phyloP scores from a whole-genome alignment of 2,797 vertebrate genomes.

The Apodemus agrarius region DNA sequence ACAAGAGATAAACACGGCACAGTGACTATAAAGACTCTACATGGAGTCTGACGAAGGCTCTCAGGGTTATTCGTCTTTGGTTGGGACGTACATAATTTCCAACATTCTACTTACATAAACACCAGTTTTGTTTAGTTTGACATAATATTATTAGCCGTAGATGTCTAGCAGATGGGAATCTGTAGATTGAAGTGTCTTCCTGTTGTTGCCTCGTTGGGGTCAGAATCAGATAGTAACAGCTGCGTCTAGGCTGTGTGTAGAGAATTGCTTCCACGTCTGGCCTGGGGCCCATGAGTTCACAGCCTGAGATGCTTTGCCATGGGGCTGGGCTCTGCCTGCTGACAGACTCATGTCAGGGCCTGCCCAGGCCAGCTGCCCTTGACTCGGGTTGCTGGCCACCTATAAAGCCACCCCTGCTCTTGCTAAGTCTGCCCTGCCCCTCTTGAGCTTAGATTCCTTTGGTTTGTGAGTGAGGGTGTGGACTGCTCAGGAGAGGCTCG shows the following conservation, averaged over 20 bases:
- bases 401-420: conserved; percentile 10
- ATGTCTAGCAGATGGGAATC: conserved; percentile 15
- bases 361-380: conserved; percentile 69
- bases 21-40: background rate
- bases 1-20: background rate
- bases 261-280: conserved; percentile 37
- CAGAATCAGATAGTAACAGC: conserved; percentile 40
- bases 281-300: background rate
- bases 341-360: conserved; percentile 62
- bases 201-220: background rate
- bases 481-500: background rate
- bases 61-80: background rate
- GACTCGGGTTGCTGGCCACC: conserved; percentile 26
- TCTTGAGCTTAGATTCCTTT: background rate
- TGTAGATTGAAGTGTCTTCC: background rate
- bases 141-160: background rate
- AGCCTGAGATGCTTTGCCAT: background rate
- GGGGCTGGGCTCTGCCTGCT: background rate
- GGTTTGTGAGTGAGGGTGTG: background rate
- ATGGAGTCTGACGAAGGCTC: background rate
- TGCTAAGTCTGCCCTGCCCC: background rate
- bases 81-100: background rate
- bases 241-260: conserved; percentile 25
- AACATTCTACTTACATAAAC: conserved; percentile 2
- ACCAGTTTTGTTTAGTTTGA: background rate